Conservation (phyloP, 2,113 vertebrate genomes). For the Thryonomys swinderianus region DNA sequence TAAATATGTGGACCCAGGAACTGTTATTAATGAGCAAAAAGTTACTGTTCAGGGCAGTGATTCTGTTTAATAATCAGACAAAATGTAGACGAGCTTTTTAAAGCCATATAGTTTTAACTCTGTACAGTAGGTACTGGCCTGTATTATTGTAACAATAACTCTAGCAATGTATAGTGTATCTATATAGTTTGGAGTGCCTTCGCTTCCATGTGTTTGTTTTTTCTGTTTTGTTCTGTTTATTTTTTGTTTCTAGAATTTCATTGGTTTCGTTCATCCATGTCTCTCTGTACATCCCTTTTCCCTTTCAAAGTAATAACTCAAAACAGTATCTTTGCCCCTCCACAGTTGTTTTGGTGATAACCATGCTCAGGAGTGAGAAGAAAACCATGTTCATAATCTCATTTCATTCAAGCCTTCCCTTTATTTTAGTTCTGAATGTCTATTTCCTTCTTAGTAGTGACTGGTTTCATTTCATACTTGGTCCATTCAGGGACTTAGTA, state of each 20-base stretch:
- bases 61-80: conserved; percentile 95
- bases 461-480: conserved; percentile 53
- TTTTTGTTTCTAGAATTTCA: conserved; percentile 79
- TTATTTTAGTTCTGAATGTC: conserved; percentile 74
- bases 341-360: conserved; percentile 78
- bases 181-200: conserved; percentile 99
- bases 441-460: conserved; percentile 66
- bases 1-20: conserved; percentile 99
- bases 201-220: conserved; percentile 93
- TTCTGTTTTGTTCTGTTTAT: conserved; percentile 18
- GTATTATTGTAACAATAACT: conserved; percentile 99
- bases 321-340: conserved; percentile 75
- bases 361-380: conserved; percentile 78
- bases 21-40: conserved; percentile 98
- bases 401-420: conserved; percentile 70
- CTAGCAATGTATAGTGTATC: conserved; percentile 99
- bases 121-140: conserved; percentile 99
- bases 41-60: conserved; percentile 95
- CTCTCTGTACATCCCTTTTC: conserved; percentile 35
- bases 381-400: conserved; percentile 67
- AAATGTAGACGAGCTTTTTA: conserved; percentile 98
- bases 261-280: conserved; percentile 78
- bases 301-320: conserved; percentile 75
- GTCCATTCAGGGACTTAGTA: conserved; percentile 59
- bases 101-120: conserved; percentile 99